phyloP scores from a whole-genome alignment of 2,797 vertebrate genomes.

The Dallia pectoralis region DNA sequence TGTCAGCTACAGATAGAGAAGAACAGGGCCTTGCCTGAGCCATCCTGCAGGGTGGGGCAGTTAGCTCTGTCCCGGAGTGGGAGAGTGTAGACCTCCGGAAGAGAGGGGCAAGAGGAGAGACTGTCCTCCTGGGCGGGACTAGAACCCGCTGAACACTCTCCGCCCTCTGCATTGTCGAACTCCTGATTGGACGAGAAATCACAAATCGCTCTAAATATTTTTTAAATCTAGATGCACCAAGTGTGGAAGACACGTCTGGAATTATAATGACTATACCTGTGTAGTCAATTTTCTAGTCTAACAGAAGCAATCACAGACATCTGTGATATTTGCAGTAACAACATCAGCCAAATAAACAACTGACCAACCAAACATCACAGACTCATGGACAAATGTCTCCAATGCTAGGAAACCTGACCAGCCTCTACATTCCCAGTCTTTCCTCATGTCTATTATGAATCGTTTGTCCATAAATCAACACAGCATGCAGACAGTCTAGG shows the following conservation, averaged over 20 bases:
- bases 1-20: not conserved
- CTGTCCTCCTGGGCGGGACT: conserved; percentile 92
- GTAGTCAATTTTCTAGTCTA: conserved; percentile 46
- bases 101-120: conserved; percentile 88
- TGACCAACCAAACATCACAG: not conserved
- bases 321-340: not conserved
- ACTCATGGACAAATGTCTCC: not conserved
- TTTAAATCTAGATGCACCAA: conserved; percentile 31
- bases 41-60: conserved; percentile 70
- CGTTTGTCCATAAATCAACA: too few species aligned
- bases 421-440: not conserved
- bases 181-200: conserved; percentile 67
- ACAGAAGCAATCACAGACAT: conserved; percentile 15
- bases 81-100: conserved; percentile 91
- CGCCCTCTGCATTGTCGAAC: conserved; percentile 91
- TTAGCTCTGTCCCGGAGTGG: conserved; percentile 77
- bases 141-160: conserved; percentile 88
- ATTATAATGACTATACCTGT: conserved; percentile 35
- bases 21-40: conserved; percentile 70
- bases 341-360: not conserved
- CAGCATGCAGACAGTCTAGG: too few species aligned
- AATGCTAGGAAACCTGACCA: not conserved
- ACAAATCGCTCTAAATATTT: conserved; percentile 30
- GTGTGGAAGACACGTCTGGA: conserved; percentile 34
- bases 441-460: not conserved